A percentile compares a stretch with the other conserved stretches of the same genome.
Evolutionary conservation across 1,140 invertebrate species (phyloP).

Genomic region (Acyrthosiphon pisum): DNA sequence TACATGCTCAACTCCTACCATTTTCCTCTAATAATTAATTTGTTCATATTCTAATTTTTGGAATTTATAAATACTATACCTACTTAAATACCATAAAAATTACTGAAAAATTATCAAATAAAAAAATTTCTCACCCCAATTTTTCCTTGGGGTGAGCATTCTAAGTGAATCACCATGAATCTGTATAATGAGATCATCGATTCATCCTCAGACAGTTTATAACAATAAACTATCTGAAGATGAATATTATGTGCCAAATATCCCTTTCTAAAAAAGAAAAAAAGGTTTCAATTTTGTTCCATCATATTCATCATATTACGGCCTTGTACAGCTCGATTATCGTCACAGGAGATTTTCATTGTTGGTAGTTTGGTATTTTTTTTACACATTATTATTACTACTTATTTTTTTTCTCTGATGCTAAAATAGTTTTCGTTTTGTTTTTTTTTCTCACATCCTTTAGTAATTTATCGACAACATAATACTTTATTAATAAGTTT

Average conservation of each 20-base stretch:
- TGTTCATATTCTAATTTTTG: too few relatives aligned
- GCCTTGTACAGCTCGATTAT: not conserved
- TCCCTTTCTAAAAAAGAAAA: not conserved
- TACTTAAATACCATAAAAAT: too few relatives aligned
- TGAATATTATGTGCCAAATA: not conserved
- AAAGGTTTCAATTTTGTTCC: not conserved
- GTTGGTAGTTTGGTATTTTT: not conserved
- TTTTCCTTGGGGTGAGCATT: too few relatives aligned
- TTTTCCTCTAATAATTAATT: too few relatives aligned
- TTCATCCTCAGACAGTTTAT: not conserved
- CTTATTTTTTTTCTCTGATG: not conserved
- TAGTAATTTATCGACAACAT: slow-evolving; percentile 32
- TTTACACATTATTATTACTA: not conserved
- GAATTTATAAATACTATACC: too few relatives aligned
- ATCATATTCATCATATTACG: too few relatives aligned
- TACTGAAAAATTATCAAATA: too few relatives aligned
- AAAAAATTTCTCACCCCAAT: too few relatives aligned
- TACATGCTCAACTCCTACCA: too few relatives aligned
- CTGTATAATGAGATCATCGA: not conserved
- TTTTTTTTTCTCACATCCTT: not conserved
- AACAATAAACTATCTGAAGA: too few relatives aligned
- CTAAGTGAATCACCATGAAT: too few relatives aligned
- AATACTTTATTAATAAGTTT: slow-evolving; percentile 48
- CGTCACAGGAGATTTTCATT: not conserved
- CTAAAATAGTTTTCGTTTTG: not conserved